These are phyloP conservation scores for Liolophura sinensis DNA, from an alignment of 1,140 invertebrate species.

Conservation along the genomic window DNA sequence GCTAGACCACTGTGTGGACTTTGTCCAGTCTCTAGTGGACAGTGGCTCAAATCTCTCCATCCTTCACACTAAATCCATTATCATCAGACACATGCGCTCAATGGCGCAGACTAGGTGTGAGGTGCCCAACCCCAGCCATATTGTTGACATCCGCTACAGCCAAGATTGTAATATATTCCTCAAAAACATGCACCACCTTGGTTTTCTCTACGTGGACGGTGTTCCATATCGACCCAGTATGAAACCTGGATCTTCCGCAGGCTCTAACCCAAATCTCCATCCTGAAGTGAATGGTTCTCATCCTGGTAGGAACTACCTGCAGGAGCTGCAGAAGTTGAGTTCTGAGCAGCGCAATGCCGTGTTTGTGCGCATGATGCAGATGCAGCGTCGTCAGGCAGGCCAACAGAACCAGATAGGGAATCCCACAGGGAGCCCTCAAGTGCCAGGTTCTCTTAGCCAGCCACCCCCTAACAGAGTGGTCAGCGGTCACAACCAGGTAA, in stretches of 20 bases:
- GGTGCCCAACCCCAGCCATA: constrained; percentile 46
- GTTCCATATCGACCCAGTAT: constrained; percentile 4
- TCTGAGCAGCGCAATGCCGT: too few relatives aligned
- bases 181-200: constrained; percentile 37
- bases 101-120: constrained; percentile 60
- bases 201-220: constrained; percentile 42
- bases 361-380: too few relatives aligned
- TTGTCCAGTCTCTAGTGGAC: constrained; percentile 76
- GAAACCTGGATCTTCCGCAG: neutral
- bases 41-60: constrained; percentile 82
- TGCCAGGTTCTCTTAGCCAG: too few relatives aligned
- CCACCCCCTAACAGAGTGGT: too few relatives aligned
- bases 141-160: constrained; percentile 44
- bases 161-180: constrained; percentile 35
- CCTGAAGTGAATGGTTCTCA: too few relatives aligned
- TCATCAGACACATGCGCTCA: too few relatives aligned
- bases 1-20: constrained; percentile 74
- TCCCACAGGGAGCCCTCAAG: too few relatives aligned
- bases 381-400: too few relatives aligned
- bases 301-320: too few relatives aligned
- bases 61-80: constrained; percentile 68
- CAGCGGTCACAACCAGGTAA: too few relatives aligned
- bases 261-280: neutral
- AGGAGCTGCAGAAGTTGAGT: too few relatives aligned
- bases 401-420: too few relatives aligned